phyloP scores from a whole-genome alignment of 1,140 invertebrate genomes.

The Megathymus violae region DNA sequence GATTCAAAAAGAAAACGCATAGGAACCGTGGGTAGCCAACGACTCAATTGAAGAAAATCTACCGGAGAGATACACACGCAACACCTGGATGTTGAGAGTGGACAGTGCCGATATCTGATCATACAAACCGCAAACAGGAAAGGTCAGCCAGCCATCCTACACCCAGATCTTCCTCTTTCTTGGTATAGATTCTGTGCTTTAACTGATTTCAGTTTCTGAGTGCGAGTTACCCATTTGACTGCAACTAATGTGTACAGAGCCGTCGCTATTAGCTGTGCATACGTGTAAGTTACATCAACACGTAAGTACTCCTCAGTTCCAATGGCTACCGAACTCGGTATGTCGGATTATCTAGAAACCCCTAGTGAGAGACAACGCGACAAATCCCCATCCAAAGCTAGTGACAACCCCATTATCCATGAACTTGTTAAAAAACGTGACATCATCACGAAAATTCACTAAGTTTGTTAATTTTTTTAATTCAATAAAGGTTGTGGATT shows the following conservation, averaged over 20 bases:
- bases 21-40: no score
- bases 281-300: constrained; percentile 1
- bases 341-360: neutral
- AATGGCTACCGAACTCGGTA: constrained; percentile 7
- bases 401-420: neutral
- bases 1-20: no score
- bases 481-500: neutral
- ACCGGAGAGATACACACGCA: no score
- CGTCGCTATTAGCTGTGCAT: constrained; percentile 7
- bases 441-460: constrained; percentile 9
- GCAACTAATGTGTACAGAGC: constrained; percentile 5
- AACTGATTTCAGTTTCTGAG: no score
- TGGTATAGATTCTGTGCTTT: no score
- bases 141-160: no score
- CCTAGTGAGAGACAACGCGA: constrained; percentile 4
- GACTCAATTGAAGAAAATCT: no score
- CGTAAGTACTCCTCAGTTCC: constrained; percentile 12
- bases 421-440: constrained; percentile 12
- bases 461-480: constrained; percentile 14
- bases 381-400: neutral
- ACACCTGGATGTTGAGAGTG: no score
- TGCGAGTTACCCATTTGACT: constrained; percentile 11
- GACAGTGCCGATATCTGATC: no score
- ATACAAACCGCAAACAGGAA: no score
- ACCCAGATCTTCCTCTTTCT: no score